Percentiles rank a stretch among this genome's conserved stretches.
Evolutionary conservation across 1,140 invertebrate genomes (phyloP).

Genomic region (Sycobia sp.): DNA sequence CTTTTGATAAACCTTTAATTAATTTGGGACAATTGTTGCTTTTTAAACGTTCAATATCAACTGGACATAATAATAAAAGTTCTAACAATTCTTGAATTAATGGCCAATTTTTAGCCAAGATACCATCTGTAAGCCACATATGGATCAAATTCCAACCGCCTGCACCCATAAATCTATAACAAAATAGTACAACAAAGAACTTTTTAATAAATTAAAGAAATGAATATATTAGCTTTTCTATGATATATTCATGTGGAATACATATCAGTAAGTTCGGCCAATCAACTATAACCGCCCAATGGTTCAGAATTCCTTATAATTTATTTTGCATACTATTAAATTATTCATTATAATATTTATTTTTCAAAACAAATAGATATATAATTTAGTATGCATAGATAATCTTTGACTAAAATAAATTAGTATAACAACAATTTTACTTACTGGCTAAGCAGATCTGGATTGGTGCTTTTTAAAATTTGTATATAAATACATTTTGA

Average conservation of each 20-base stretch:
- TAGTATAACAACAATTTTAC: constrained; percentile 46
- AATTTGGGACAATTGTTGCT: constrained; percentile 89
- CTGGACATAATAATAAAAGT: constrained; percentile 81
- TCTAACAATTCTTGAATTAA: constrained; percentile 84
- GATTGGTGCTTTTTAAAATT: constrained; percentile 87
- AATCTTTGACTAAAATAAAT: constrained; percentile 5
- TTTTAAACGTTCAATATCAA: constrained; percentile 86
- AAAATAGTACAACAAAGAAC: no score
- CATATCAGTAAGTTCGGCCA: constrained; percentile 41
- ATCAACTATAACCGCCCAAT: constrained; percentile 42
- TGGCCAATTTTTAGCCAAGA: constrained; percentile 81
- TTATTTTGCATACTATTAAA: constrained; percentile 29
- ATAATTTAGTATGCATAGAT: constrained; percentile 26
- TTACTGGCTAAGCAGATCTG: constrained; percentile 80
- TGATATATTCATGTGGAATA: constrained; percentile 15
- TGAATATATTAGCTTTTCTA: no score
- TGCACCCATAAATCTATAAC: constrained; percentile 79
- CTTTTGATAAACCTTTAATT: constrained; percentile 86
- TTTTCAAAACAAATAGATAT: constrained; percentile 14
- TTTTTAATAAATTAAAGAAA: constrained; percentile 13
- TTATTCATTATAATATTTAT: constrained; percentile 20
- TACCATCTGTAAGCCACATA: constrained; percentile 85
- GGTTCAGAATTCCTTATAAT: constrained; percentile 41
- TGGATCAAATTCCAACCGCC: constrained; percentile 90
- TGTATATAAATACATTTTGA: constrained; percentile 95